Conservation (phyloP, 2,797 vertebrate species). For the Rachycentron canadum region DNA sequence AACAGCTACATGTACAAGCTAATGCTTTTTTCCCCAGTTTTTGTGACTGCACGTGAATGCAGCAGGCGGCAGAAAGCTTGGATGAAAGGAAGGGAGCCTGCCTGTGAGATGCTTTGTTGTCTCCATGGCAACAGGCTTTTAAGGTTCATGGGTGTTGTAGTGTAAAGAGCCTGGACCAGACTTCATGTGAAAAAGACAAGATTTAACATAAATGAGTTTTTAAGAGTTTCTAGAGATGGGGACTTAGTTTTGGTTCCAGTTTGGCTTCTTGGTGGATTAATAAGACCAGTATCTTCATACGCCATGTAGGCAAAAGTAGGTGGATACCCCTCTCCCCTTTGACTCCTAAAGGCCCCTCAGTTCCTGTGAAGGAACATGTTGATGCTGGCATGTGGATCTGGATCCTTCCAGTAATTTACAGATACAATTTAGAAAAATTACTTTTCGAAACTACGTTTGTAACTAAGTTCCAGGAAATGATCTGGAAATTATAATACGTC, state of each 20-base stretch:
- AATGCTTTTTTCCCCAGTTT: rapidly evolving
- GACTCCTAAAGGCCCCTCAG: too few species aligned
- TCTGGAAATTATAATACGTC: too few species aligned
- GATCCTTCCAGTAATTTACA: too few species aligned
- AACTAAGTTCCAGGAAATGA: too few species aligned
- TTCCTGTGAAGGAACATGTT: too few species aligned
- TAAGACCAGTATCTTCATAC: neutral
- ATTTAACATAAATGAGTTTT: neutral
- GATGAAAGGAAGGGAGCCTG: neutral
- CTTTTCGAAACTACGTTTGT: too few species aligned
- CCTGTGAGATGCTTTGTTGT: conserved; percentile 24
- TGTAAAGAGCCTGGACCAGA: neutral
- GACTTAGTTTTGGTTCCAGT: neutral
- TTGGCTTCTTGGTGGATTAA: neutral
- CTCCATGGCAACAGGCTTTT: conserved; percentile 44
- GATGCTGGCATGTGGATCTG: too few species aligned
- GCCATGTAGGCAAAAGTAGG: neutral
- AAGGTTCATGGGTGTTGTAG: conserved; percentile 33
- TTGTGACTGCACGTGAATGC: conserved; percentile 1
- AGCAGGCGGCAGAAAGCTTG: neutral
- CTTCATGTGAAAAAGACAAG: neutral
- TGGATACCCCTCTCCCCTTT: neutral
- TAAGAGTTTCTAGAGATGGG: neutral
- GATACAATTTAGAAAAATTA: too few species aligned
- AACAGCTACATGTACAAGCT: neutral